Evolutionary conservation across 1,140 invertebrate genomes (phyloP).

Genomic region (Dryas iulia): DNA sequence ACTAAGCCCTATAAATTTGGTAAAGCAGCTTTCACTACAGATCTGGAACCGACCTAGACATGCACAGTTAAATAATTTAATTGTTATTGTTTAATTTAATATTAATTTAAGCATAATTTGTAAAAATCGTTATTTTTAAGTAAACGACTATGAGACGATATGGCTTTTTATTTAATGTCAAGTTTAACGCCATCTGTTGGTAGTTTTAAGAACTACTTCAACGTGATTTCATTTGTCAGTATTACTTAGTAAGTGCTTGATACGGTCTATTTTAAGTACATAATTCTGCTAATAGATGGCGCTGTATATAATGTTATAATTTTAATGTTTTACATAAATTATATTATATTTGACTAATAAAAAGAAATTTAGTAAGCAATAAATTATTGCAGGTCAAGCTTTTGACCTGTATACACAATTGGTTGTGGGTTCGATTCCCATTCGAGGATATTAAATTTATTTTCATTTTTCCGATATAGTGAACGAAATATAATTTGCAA

Average conservation of each 20-base stretch:
- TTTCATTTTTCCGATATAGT: too few species aligned
- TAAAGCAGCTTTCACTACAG: background rate
- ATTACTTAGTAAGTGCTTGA: background rate
- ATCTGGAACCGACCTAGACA: constrained; percentile 4
- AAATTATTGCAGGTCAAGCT: too few species aligned
- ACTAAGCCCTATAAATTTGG: background rate
- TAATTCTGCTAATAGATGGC: background rate
- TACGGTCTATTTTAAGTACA: background rate
- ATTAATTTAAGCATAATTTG: constrained; percentile 34
- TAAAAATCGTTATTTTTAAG: constrained; percentile 37
- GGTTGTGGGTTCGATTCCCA: too few species aligned
- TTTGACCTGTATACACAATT: too few species aligned
- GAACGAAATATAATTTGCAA: too few species aligned
- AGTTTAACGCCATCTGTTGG: background rate
- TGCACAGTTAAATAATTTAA: background rate
- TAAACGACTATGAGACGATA: constrained; percentile 38
- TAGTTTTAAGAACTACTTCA: background rate
- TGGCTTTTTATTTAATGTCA: background rate
- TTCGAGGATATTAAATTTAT: too few species aligned
- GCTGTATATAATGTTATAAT: too few species aligned
- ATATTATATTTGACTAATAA: too few species aligned
- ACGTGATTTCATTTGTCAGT: background rate
- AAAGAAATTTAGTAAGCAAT: too few species aligned
- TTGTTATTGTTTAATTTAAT: constrained; percentile 6
- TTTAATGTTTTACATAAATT: too few species aligned